Percentiles rank a stretch among this genome's conserved stretches.
Conservation (phyloP, 2,113 vertebrate species). For the Myanophis thanlyinensis region DNA sequence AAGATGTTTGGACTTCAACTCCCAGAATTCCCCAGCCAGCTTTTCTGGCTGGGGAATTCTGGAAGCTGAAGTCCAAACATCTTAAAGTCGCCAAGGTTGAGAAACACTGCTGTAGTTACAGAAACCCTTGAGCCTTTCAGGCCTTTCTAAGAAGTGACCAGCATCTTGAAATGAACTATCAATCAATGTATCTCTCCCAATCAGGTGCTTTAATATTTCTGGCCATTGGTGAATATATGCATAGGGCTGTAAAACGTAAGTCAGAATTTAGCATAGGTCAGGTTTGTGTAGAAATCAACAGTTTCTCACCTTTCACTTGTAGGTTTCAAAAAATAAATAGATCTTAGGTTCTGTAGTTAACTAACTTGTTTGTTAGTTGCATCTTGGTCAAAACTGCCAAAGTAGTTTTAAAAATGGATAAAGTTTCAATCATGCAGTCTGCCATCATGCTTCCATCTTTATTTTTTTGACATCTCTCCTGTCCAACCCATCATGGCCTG, state of each 20-base stretch:
- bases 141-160: not conserved
- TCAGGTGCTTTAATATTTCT: not conserved
- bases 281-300: not conserved
- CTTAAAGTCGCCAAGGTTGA: too few relatives aligned
- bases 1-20: too few relatives aligned
- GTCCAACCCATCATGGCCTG: not conserved
- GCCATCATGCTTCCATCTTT: not conserved
- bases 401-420: not conserved
- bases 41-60: too few relatives aligned
- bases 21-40: too few relatives aligned
- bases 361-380: not conserved
- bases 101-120: too few relatives aligned
- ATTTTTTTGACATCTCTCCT: not conserved
- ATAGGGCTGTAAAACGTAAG: not conserved
- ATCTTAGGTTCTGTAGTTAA: not conserved
- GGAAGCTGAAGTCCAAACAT: too few relatives aligned
- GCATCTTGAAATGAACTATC: not conserved
- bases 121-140: not conserved
- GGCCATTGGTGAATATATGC: not conserved
- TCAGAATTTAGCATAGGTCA: not conserved
- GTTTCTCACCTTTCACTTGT: not conserved
- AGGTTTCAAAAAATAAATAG: not conserved
- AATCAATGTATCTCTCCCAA: not conserved
- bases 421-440: not conserved
- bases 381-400: not conserved